Evolutionary conservation across 2,888 invertebrate species (phyloP).

Genomic region (Eupithecia abbreviata): DNA sequence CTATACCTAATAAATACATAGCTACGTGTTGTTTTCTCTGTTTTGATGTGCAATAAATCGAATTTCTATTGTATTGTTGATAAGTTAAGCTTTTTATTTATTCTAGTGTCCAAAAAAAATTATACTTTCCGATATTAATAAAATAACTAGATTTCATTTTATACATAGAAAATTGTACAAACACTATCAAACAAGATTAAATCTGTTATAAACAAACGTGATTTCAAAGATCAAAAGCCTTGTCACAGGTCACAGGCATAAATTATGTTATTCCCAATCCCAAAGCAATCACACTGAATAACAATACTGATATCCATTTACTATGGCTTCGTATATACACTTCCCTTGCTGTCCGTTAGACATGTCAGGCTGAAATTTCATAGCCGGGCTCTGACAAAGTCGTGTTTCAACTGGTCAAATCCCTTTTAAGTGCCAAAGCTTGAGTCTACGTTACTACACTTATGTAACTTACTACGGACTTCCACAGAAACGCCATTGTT

Average conservation of each 20-base stretch:
- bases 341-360: not conserved
- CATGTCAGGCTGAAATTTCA: not conserved
- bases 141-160: not conserved
- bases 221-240: not conserved
- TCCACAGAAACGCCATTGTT: no score
- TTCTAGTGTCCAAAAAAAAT: no score
- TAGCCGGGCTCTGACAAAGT: not conserved
- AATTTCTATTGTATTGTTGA: no score
- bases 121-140: not conserved
- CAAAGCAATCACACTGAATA: not conserved
- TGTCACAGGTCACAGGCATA: not conserved
- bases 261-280: slow-evolving; percentile 3
- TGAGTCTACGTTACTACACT: not conserved
- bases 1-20: no score
- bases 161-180: not conserved
- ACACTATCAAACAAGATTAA: not conserved
- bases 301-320: not conserved
- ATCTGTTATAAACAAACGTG: not conserved
- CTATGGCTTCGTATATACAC: not conserved
- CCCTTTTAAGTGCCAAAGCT: not conserved
- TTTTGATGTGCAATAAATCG: no score
- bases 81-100: no score
- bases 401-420: not conserved
- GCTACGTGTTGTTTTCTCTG: no score
- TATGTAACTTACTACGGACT: not conserved